phyloP scores from a whole-genome alignment of 1,140 invertebrate genomes.

The Camponotus vicinus region DNA sequence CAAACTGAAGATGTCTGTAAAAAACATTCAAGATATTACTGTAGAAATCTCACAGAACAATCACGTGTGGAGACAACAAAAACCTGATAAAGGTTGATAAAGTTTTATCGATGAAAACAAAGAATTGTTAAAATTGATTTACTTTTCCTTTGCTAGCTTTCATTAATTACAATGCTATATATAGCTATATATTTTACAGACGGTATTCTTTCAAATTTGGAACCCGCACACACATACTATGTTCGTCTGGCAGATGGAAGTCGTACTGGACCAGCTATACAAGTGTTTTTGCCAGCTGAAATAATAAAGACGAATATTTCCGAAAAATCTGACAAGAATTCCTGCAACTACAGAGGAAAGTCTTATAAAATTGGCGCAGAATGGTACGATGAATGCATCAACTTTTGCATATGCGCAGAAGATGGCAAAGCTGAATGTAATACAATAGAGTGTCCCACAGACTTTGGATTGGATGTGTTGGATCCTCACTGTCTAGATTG shows the following conservation, averaged over 20 bases:
- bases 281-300: conserved; percentile 81
- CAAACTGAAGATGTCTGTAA: conserved; percentile 80
- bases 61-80: conserved; percentile 82
- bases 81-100: conserved; percentile 79
- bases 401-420: conserved; percentile 90
- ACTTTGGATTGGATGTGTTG: conserved; percentile 93
- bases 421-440: conserved; percentile 88
- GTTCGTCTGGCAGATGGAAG: conserved; percentile 81
- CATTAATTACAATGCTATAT: neutral
- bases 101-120: neutral
- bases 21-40: conserved; percentile 76
- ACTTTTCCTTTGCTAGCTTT: no score
- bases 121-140: neutral
- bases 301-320: conserved; percentile 82
- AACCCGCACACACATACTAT: conserved; percentile 83
- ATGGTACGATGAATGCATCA: conserved; percentile 92
- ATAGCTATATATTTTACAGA: conserved; percentile 69
- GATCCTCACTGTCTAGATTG: conserved; percentile 94
- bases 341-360: conserved; percentile 88
- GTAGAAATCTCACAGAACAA: conserved; percentile 84
- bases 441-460: conserved; percentile 93
- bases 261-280: conserved; percentile 77
- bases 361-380: conserved; percentile 86
- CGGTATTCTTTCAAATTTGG: conserved; percentile 81
- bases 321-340: conserved; percentile 79